Evolutionary conservation across 1,140 invertebrate genomes (phyloP).

Genomic region (Aphaenogaster rudis): DNA sequence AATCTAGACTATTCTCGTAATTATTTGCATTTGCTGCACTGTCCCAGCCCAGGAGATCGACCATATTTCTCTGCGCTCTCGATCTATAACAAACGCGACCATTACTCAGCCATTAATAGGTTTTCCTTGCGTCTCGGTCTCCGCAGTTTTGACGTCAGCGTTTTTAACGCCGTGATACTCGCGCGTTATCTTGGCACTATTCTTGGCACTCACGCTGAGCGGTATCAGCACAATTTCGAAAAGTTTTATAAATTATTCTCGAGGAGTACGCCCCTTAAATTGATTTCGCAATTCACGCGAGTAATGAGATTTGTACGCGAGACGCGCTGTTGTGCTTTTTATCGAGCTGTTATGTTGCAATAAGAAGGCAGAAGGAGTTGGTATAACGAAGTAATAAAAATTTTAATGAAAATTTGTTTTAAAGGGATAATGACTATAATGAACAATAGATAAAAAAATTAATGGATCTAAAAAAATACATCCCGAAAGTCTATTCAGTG

Average conservation of each 20-base stretch:
- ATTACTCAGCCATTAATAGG: slow-evolving; percentile 61
- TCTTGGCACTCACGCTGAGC: neutral
- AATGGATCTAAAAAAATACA: neutral
- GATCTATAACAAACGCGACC: slow-evolving; percentile 41
- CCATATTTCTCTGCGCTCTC: slow-evolving; percentile 38
- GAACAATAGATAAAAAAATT: neutral
- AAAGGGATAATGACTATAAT: neutral
- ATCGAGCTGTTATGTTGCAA: neutral
- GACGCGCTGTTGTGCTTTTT: neutral
- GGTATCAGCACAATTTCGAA: neutral
- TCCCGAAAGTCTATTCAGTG: neutral
- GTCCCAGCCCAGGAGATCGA: neutral
- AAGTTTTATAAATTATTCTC: slow-evolving; percentile 25
- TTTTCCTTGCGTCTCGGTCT: slow-evolving; percentile 29
- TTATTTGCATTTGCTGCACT: slow-evolving; percentile 46
- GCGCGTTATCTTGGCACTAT: neutral
- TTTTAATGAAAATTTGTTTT: neutral
- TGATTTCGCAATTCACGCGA: neutral
- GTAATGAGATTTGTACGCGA: neutral
- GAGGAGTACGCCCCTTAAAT: neutral
- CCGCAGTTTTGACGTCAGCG: slow-evolving; percentile 59
- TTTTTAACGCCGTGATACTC: slow-evolving; percentile 9
- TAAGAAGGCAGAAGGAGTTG: neutral
- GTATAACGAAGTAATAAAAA: neutral
- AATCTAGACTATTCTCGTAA: slow-evolving; percentile 17